Evolutionary conservation across 2,888 invertebrate species (phyloP), one percentile per base, ranked within the genome.

Genomic region (Congeria kusceri): DNA sequence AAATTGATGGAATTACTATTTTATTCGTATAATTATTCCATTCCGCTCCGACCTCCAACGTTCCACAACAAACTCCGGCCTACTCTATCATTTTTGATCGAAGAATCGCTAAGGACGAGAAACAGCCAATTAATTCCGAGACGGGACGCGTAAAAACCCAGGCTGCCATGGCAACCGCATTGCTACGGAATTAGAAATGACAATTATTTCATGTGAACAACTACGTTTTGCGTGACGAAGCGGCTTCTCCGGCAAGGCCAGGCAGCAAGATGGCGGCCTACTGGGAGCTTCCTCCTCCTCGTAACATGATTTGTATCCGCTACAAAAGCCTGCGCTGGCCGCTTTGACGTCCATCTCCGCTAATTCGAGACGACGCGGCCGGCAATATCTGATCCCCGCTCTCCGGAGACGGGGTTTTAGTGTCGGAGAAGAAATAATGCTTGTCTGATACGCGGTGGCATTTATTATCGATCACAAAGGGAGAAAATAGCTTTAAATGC

Each of bases 131-230:
- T 83, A 83, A 75, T 83, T 83, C 83, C 67, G 59, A 63, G 69
- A 56, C 63, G 65, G 66, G 82, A 77, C 77, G 74, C 72, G 70
- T 77, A 76, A 66, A 39, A 39, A 68, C 71, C 71, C 75, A 9
- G 58, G 80, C 80, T 75, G 44, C 75, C 64, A 83, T 70, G 69
- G 83, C 62, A 75, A 80, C 80, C 15, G 57, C 65, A 66, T 58
- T 73, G 77, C 83, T 65, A 49, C 75, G 83, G 83, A 83, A 83
- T 83, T 83, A 69, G 73, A 80, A 80, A 78, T 77, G 80, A 80
- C 80, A 83, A 76, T 80, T 67, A 77, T 77, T 74, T 71, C 63
- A 64, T 69, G 73, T 77, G 76, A 75, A 78, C 78, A 75, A 63
- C 56, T 76, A 72, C 69, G 28, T 72, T 75, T 82, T 72, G 81